Conservation (phyloP, 2,113 vertebrate genomes). For the Catagonus wagneri region DNA sequence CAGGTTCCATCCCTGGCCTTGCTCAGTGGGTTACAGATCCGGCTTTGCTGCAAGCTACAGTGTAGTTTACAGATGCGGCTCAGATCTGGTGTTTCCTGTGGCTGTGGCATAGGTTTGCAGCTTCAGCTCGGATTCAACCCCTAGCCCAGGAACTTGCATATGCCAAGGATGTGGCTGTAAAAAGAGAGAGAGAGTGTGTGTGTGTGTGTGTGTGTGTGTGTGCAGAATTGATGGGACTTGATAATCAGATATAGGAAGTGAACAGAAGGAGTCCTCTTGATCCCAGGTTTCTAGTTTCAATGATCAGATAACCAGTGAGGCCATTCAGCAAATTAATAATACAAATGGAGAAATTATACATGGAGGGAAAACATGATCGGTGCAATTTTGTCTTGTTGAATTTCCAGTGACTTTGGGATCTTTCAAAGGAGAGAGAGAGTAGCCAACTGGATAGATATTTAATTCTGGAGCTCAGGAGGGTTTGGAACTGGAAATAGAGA, state of each 20-base stretch:
- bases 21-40: no score
- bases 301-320: constrained; percentile 16
- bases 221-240: background rate
- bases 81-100: no score
- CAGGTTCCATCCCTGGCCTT: no score
- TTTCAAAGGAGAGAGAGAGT: background rate
- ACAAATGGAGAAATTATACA: constrained; percentile 3
- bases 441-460: background rate
- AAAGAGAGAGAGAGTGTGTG: background rate
- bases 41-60: no score
- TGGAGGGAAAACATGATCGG: background rate
- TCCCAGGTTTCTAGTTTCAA: constrained; percentile 56
- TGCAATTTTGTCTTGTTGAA: background rate
- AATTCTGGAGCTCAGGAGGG: constrained; percentile 8
- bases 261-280: constrained; percentile 48
- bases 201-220: no score
- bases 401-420: background rate
- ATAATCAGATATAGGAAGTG: constrained; percentile 17
- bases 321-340: constrained; percentile 53
- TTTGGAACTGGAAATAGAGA: constrained; percentile 25
- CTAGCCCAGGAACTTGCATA: no score
- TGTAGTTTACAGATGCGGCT: no score
- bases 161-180: no score
- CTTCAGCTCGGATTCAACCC: no score
- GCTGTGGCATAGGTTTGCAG: no score